A percentile compares a stretch with the other conserved stretches of the same genome.
These are phyloP conservation scores for Erebia aethiops DNA, from an alignment of 2,888 invertebrate genomes.

Conservation along the genomic window DNA sequence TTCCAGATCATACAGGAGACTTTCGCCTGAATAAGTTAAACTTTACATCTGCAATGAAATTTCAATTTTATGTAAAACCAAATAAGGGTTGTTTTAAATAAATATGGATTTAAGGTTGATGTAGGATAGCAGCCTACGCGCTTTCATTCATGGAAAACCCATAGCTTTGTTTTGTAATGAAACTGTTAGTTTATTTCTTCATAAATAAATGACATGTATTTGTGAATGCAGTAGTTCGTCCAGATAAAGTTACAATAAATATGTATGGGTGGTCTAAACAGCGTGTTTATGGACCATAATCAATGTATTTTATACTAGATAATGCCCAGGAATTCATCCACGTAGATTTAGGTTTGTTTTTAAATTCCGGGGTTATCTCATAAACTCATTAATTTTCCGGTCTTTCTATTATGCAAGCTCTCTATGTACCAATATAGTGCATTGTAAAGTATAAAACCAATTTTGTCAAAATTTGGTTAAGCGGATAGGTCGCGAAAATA, in stretches of 20 bases:
- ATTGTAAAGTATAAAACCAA: too few relatives aligned
- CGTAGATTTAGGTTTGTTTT: too few relatives aligned
- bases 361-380: too few relatives aligned
- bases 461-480: too few relatives aligned
- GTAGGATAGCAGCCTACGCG: conserved; percentile 73
- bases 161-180: conserved; percentile 77
- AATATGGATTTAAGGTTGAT: conserved; percentile 50
- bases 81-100: conserved; percentile 39
- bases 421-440: too few relatives aligned
- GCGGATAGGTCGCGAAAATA: too few relatives aligned
- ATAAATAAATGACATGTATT: conserved; percentile 63
- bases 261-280: conserved; percentile 64
- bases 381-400: too few relatives aligned
- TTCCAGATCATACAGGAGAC: conserved; percentile 37
- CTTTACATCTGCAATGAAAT: conserved; percentile 27
- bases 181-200: conserved; percentile 75
- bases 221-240: conserved; percentile 50
- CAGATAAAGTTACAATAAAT: conserved; percentile 46
- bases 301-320: conserved; percentile 23
- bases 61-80: conserved; percentile 35
- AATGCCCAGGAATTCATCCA: neutral
- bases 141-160: conserved; percentile 75
- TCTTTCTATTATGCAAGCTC: too few relatives aligned
- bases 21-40: conserved; percentile 40
- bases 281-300: conserved; percentile 38